Percentiles rank a stretch among this genome's conserved stretches.
Evolutionary conservation across 2,797 vertebrate genomes (phyloP).

Genomic region (Centroberyx gerrardi): DNA sequence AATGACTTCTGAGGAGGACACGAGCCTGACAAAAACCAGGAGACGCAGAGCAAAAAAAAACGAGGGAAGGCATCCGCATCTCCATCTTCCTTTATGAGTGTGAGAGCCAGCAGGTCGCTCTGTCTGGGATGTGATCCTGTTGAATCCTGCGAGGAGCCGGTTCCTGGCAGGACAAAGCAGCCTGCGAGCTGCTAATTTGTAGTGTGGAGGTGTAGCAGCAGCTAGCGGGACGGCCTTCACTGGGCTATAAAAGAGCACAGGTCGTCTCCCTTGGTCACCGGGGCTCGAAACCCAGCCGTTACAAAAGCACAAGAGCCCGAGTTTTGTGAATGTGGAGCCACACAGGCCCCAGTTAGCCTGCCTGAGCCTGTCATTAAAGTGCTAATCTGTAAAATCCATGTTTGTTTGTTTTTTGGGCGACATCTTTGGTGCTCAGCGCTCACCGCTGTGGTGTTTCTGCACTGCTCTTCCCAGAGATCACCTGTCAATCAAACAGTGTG

Average conservation of each 20-base stretch:
- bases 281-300: slow-evolving; percentile 37
- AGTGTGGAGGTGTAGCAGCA: slow-evolving; percentile 51
- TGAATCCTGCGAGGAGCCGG: slow-evolving; percentile 10
- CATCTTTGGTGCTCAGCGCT: too few relatives aligned
- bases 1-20: slow-evolving; percentile 19
- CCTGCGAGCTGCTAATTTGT: slow-evolving; percentile 53
- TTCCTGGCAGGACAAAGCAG: slow-evolving; percentile 28
- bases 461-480: too few relatives aligned
- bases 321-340: slow-evolving; percentile 30
- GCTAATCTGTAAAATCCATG: not conserved
- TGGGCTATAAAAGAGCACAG: slow-evolving; percentile 28
- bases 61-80: too few relatives aligned
- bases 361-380: slow-evolving; percentile 6
- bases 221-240: not conserved
- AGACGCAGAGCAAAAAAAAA: not conserved
- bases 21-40: not conserved
- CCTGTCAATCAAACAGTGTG: too few relatives aligned
- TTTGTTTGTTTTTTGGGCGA: not conserved
- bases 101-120: not conserved
- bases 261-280: slow-evolving; percentile 63
- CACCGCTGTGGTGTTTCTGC: too few relatives aligned
- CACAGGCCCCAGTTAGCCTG: slow-evolving; percentile 1
- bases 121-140: slow-evolving; percentile 21
- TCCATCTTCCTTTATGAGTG: too few relatives aligned
- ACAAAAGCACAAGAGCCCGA: slow-evolving; percentile 41